These are phyloP conservation scores for Vesta saturnalis DNA, from an alignment of 2,888 invertebrate species.

Conservation along the genomic window DNA sequence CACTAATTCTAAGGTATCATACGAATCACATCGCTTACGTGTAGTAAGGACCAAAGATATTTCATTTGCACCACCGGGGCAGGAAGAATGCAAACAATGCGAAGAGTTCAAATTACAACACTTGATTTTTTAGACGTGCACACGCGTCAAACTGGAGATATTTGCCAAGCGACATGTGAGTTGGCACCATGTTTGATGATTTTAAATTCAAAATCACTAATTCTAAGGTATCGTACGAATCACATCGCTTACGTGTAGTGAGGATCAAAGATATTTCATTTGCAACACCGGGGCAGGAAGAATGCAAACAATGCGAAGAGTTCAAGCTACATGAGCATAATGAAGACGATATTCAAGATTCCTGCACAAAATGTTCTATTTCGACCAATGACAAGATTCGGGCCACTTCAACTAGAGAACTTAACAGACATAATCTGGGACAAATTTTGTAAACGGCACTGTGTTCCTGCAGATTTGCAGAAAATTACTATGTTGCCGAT, in stretches of 20 bases:
- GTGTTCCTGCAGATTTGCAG: constrained; percentile 35
- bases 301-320: too few species aligned
- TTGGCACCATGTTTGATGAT: constrained; percentile 5
- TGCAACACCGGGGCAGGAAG: too few species aligned
- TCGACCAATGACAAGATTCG: constrained; percentile 27
- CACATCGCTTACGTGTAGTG: constrained; percentile 14
- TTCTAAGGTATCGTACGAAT: constrained; percentile 25
- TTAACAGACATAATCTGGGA: too few species aligned
- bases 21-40: constrained; percentile 34
- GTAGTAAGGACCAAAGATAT: too few species aligned
- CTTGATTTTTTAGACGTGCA: constrained; percentile 9
- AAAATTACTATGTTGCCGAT: too few species aligned
- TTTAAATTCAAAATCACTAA: constrained; percentile 26
- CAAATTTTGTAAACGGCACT: constrained; percentile 22
- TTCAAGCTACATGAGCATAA: constrained; percentile 28
- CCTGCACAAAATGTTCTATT: constrained; percentile 21
- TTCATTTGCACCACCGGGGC: not conserved
- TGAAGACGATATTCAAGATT: constrained; percentile 29
- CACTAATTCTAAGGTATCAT: constrained; percentile 31
- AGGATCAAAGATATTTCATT: too few species aligned
- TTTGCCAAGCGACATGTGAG: constrained; percentile 15
- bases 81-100: constrained; percentile 41
- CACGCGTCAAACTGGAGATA: too few species aligned
- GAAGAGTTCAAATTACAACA: too few species aligned
- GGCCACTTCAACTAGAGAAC: too few species aligned